Percentiles rank a stretch among this genome's conserved stretches.
These are phyloP conservation scores for Eueremaeus valkanovi DNA, from an alignment of 2,888 invertebrate species.

Conservation along the genomic window DNA sequence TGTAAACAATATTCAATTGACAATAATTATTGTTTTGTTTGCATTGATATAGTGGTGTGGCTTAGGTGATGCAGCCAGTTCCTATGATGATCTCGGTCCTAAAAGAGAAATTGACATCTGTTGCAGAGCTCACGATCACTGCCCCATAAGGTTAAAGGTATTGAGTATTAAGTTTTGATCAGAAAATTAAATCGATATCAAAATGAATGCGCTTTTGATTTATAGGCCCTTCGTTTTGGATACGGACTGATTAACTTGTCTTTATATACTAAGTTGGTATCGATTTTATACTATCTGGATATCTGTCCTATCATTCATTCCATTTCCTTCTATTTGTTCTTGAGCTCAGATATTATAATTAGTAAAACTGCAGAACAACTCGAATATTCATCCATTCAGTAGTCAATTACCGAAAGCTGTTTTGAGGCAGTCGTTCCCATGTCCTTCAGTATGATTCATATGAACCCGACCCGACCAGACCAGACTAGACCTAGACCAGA, in stretches of 20 bases:
- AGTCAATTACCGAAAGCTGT: too few relatives aligned
- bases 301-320: too few relatives aligned
- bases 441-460: too few relatives aligned
- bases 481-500: too few relatives aligned
- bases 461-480: too few relatives aligned
- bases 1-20: too few relatives aligned
- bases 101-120: constrained; percentile 45
- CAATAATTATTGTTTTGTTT: neutral
- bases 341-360: too few relatives aligned
- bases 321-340: too few relatives aligned
- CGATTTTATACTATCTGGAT: too few relatives aligned
- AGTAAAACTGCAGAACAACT: too few relatives aligned
- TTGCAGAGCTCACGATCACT: constrained; percentile 47
- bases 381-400: too few relatives aligned
- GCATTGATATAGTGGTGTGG: constrained; percentile 44
- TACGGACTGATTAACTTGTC: constrained; percentile 47
- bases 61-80: constrained; percentile 44
- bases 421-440: too few relatives aligned
- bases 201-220: constrained; percentile 8
- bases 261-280: constrained; percentile 47
- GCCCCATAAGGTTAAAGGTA: constrained; percentile 45
- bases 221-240: constrained; percentile 44
- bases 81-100: constrained; percentile 44
- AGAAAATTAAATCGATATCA: constrained; percentile 40
- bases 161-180: neutral